These are phyloP conservation scores for Cebus imitator DNA, from an alignment of 2,113 vertebrate genomes.

Conservation along the genomic window DNA sequence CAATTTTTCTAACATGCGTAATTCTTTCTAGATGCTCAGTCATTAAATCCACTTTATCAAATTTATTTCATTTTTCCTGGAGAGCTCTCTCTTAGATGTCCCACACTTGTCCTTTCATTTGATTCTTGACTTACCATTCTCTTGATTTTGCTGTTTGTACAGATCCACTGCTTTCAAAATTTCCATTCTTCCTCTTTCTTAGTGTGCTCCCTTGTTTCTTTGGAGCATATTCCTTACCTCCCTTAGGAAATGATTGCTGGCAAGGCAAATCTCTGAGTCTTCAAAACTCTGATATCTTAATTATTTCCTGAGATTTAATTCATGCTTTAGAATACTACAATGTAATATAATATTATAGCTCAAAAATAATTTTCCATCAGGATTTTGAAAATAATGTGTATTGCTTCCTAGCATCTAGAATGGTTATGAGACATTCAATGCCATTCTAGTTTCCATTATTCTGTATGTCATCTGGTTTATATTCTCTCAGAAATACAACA, in stretches of 20 bases:
- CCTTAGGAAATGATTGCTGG: background rate
- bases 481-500: background rate
- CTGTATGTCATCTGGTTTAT: background rate
- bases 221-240: background rate
- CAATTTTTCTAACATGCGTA: background rate
- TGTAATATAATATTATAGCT: background rate
- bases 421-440: background rate
- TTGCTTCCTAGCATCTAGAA: background rate
- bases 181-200: background rate
- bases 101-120: background rate
- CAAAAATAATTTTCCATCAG: background rate
- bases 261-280: background rate
- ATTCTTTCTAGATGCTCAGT: background rate
- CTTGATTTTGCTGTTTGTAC: background rate
- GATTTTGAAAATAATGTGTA: background rate
- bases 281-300: background rate
- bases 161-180: background rate
- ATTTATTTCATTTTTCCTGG: background rate
- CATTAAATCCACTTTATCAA: background rate
- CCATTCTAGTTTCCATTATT: background rate
- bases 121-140: background rate
- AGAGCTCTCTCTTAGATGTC: background rate
- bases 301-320: background rate
- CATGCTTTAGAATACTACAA: background rate
- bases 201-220: background rate